phyloP scores from a whole-genome alignment of 2,113 vertebrate genomes.

The Drymodes brunneopygia region DNA sequence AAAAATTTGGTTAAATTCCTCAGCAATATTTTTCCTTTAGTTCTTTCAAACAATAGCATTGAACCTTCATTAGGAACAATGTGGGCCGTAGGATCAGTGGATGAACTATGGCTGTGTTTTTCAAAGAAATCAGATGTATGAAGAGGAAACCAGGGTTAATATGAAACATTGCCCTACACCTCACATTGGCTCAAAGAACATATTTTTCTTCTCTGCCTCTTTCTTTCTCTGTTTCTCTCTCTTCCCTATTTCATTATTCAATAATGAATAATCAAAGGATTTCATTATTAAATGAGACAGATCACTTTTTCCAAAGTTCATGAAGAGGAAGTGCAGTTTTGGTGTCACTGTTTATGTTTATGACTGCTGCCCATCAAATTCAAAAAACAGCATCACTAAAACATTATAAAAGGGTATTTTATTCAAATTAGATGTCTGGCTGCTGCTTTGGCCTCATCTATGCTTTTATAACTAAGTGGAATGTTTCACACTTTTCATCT shows the following conservation, averaged over 20 bases:
- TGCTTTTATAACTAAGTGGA: background rate
- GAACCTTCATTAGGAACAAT: background rate
- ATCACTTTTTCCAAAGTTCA: conserved; percentile 2
- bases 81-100: background rate
- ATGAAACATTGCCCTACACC: background rate
- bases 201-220: background rate
- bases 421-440: background rate
- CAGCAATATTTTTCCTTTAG: background rate
- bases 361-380: background rate
- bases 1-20: background rate
- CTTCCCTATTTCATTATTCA: background rate
- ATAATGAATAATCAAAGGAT: too few relatives aligned
- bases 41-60: background rate
- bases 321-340: background rate
- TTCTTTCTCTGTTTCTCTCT: background rate
- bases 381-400: background rate
- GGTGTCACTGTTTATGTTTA: background rate
- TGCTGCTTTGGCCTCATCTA: background rate
- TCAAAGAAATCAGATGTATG: conserved; percentile 6
- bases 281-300: background rate
- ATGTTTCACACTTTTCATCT: background rate
- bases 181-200: background rate
- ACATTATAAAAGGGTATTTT: background rate
- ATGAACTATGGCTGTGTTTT: conserved; percentile 13
- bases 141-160: conserved; percentile 28